These are phyloP conservation scores for Iselma pallidipennis DNA, from an alignment of 2,888 invertebrate species.

Conservation along the genomic window DNA sequence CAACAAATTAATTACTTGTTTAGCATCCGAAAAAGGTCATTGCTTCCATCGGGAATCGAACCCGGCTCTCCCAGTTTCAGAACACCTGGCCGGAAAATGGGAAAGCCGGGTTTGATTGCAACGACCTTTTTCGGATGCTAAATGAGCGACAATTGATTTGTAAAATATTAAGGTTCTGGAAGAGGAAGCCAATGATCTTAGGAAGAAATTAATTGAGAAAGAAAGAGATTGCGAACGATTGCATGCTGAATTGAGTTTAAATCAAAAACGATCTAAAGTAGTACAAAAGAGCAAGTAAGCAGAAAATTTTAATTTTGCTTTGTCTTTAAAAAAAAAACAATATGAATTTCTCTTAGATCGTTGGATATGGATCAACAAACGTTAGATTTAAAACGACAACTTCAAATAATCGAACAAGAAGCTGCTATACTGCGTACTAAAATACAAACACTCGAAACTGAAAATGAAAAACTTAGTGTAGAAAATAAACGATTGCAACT, in stretches of 20 bases:
- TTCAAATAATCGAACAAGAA: slow-evolving; percentile 79
- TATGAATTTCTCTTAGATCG: slow-evolving; percentile 56
- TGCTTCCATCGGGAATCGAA: no score
- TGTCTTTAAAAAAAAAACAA: slow-evolving; percentile 9
- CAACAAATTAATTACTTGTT: no score
- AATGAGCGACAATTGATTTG: slow-evolving; percentile 44
- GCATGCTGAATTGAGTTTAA: slow-evolving; percentile 69
- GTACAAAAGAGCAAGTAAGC: slow-evolving; percentile 69
- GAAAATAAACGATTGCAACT: slow-evolving; percentile 76
- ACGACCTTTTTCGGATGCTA: not conserved
- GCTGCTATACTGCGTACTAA: slow-evolving; percentile 69
- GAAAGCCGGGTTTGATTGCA: slow-evolving; percentile 8
- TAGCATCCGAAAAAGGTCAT: no score
- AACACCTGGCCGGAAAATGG: no score
- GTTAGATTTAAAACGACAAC: slow-evolving; percentile 72
- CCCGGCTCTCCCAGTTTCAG: no score
- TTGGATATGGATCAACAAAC: slow-evolving; percentile 67
- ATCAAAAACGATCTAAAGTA: slow-evolving; percentile 64
- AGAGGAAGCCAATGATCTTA: slow-evolving; percentile 73
- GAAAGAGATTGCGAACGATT: slow-evolving; percentile 80
- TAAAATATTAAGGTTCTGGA: slow-evolving; percentile 61
- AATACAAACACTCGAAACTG: slow-evolving; percentile 69
- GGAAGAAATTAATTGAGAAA: slow-evolving; percentile 79
- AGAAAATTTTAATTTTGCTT: slow-evolving; percentile 5
- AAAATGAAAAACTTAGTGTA: slow-evolving; percentile 73